Base-by-base conservation (phyloP, 1,140 invertebrate genomes). In the Hirudo medicinalis region DNA sequence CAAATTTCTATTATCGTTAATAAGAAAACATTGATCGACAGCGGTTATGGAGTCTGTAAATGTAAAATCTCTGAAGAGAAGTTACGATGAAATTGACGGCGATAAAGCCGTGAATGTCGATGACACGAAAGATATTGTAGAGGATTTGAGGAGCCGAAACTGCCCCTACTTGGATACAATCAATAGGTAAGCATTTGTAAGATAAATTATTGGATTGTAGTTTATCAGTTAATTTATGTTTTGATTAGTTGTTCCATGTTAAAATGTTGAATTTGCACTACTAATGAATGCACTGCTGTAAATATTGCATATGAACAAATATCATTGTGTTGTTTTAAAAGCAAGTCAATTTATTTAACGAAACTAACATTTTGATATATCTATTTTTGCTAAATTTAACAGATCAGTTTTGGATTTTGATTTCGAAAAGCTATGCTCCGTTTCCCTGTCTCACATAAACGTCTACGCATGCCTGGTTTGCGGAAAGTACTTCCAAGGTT, bases 401-500 rank as follows among this genome's bases (percentile, higher is more conserved):
- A 49, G 86, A 76, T 92, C 94, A 79, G 88, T 97, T 75, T 83
- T 99, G 68, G 97, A 99, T 84, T 99, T 99, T 86, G 97, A 99
- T 85, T 99, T 99, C 86, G 97, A 99, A 81, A 99, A 99, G 82
- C 83, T 99, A 5, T 99, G 97, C 81, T 99, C 94, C 0, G 89
- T 99, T 27, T 97, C 95, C 4, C 81, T 99, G 57, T 97, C 94
- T 0, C 89, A 97, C 79, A 95, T 99, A 70, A 99, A 99, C 86
- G 95, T 99, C 29, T 99, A 99, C 83, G 96, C 95, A n/a, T 99
- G 97, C 81, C 85, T 99, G 49, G 94, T 99, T 2, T 99, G 97
- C 83, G 97, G 97, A 27, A 99, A 99, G 84, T 99, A 99, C 81
- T 99, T 98, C 79, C 97, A 90, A 86, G 88, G 88, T 86, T 78